Evolutionary conservation across 2,113 vertebrate species (phyloP), one percentile per base, ranked within the genome.

Genomic region (Amblyornis subalaris): DNA sequence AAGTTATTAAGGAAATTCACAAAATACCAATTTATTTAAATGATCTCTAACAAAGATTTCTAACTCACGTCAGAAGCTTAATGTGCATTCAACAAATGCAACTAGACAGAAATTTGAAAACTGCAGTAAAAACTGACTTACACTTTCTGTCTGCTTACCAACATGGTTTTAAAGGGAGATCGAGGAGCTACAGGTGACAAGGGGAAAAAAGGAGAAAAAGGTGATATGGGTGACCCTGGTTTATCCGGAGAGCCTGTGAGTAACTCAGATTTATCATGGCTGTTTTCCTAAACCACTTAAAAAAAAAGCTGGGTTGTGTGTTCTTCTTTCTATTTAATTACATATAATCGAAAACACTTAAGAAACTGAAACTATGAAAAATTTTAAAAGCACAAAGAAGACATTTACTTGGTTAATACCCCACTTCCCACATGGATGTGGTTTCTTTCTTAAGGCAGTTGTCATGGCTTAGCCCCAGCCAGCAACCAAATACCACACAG

Each of bases 191-290:
- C 93, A 80, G 98, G 98, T n/a, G 98, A 98, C 93, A 98, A 98
- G 79, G 98, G 98, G 50, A 96, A 95, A 90, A 99, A 98, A 96
- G 98, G 99, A 50, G 90, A 95, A 50, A 98, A 98, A 96, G 98
- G 98, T 84, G 98, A 98, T 62, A 42, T 97, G 75, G 99, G 99
- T 89, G 98, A 99, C 93, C 64, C 96, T 91, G 99, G 99, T 96
- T 69, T 97, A 64, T 55, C 98, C 78, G 99, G 99, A 94, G 96
- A 98, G 80, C 71, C 96, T 85, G 98, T 99, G 94, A 98, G 98
- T 97, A 91, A 70, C 54, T 85, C 22, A 42, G 12, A 17, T 93
- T 89, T 89, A 72, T 90, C 20, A 33, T n/a, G 18, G 22, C 36
- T 55, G 9, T 47, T 87, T 66, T 92, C 35, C 66, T 80, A 70